phyloP scores from a whole-genome alignment of 2,888 invertebrate genomes.

The Masnerella sp. region DNA sequence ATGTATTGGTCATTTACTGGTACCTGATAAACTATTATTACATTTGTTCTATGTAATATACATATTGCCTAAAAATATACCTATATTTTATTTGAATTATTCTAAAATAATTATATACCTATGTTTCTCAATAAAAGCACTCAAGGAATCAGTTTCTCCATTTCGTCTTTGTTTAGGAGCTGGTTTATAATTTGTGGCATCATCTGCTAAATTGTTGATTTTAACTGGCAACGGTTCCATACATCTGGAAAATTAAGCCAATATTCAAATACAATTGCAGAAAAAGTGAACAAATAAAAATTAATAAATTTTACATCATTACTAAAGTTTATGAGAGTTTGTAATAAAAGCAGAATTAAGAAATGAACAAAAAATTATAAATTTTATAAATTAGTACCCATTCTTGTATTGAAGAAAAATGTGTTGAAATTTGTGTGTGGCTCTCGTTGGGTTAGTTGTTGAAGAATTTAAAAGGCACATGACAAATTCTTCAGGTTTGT shows the following conservation, averaged over 20 bases:
- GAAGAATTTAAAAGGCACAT: constrained; percentile 81
- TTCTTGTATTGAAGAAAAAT: constrained; percentile 81
- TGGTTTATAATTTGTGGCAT: constrained; percentile 74
- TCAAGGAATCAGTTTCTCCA: constrained; percentile 68
- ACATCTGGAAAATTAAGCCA: constrained; percentile 12
- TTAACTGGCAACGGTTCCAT: constrained; percentile 70
- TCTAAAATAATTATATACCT: constrained; percentile 62
- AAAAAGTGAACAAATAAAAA: neutral
- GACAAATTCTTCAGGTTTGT: constrained; percentile 80
- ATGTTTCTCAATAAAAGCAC: constrained; percentile 63
- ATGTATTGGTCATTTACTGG: neutral
- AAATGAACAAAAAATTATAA: neutral
- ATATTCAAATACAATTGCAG: no score
- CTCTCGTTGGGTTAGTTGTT: constrained; percentile 77
- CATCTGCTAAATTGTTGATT: constrained; percentile 75
- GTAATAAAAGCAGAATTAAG: neutral
- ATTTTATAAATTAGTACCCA: constrained; percentile 71
- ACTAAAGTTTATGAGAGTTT: no score
- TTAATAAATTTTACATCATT: no score
- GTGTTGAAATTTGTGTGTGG: constrained; percentile 83
- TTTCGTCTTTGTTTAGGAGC: constrained; percentile 66
- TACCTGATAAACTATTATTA: neutral
- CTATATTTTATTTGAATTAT: no score
- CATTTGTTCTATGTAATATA: no score
- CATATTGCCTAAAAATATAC: no score